Percentiles rank a stretch among this genome's conserved stretches.
phyloP scores from a whole-genome alignment of 2,888 invertebrate species.

The Eupithecia vulgata region DNA sequence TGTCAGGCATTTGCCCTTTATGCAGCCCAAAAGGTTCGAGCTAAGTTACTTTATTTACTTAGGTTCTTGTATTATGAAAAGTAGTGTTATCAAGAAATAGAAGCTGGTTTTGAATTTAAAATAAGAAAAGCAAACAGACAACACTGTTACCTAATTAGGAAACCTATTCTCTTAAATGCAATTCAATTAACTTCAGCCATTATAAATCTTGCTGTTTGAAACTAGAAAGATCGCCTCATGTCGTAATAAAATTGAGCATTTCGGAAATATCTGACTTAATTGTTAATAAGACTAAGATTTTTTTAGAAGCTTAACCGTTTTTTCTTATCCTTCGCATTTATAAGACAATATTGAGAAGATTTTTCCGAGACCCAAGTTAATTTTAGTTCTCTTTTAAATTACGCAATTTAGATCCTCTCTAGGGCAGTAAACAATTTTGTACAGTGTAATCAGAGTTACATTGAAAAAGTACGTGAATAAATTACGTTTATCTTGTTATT shows the following conservation, averaged over 20 bases:
- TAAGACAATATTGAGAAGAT: slow-evolving; percentile 36
- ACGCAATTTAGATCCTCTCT: slow-evolving; percentile 38
- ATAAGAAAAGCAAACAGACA: background rate
- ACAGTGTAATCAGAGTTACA: slow-evolving; percentile 44
- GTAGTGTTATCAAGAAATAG: background rate
- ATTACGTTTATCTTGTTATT: slow-evolving; percentile 39
- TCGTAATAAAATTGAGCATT: background rate
- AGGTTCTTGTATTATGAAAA: background rate
- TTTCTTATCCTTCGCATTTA: slow-evolving; percentile 15
- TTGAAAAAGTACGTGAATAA: slow-evolving; percentile 44
- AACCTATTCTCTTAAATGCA: background rate
- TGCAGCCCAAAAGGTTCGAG: slow-evolving; percentile 13
- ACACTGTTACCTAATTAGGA: background rate
- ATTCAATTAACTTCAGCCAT: background rate
- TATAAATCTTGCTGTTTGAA: background rate
- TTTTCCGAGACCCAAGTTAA: slow-evolving; percentile 37
- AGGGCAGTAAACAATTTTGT: slow-evolving; percentile 42
- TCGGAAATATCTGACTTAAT: background rate
- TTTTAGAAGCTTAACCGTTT: slow-evolving; percentile 9
- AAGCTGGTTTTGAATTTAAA: background rate
- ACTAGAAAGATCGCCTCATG: background rate
- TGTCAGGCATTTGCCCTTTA: slow-evolving; percentile 28
- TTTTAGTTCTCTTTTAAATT: slow-evolving; percentile 41
- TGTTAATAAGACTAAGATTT: background rate
- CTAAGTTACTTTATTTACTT: slow-evolving; percentile 10